A percentile compares a stretch with the other conserved stretches of the same genome.
Conservation (phyloP, 2,113 vertebrate genomes). For the Halcyon senegalensis region DNA sequence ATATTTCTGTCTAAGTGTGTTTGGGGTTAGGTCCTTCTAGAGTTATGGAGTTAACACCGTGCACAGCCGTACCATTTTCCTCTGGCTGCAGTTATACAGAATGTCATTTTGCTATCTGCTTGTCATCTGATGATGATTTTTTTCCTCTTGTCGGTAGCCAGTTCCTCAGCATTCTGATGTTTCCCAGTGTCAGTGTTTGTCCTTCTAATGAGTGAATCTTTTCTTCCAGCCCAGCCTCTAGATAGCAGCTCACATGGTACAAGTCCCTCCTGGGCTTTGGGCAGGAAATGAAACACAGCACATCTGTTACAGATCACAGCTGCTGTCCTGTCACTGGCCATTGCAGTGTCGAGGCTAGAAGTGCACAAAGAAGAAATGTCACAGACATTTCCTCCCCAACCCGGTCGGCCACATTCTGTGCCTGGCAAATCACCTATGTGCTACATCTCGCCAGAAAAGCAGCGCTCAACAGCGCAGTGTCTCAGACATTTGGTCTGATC, state of each 20-base stretch:
- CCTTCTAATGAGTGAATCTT: neutral
- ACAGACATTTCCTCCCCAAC: neutral
- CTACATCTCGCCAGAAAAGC: neutral
- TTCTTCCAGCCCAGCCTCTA: neutral
- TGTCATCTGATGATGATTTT: neutral
- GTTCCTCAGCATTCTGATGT: neutral
- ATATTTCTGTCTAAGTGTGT: neutral
- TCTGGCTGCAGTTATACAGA: neutral
- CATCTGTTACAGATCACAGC: constrained; percentile 23
- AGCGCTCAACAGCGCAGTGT: neutral
- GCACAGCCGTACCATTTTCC: neutral
- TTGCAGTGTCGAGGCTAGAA: neutral
- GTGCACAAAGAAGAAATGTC: neutral
- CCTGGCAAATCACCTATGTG: neutral
- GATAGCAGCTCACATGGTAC: neutral
- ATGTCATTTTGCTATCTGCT: neutral
- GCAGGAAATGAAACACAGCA: constrained; percentile 9
- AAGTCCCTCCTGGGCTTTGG: neutral
- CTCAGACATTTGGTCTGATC: neutral
- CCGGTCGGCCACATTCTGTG: neutral
- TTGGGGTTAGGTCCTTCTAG: neutral
- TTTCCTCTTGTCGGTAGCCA: neutral
- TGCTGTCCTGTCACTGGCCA: neutral
- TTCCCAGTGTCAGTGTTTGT: neutral
- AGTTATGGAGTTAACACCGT: neutral